A percentile compares a stretch with the other conserved stretches of the same genome.
Evolutionary conservation across 2,888 invertebrate species (phyloP).

Genomic region (Hirtodrosophila cameraria): DNA sequence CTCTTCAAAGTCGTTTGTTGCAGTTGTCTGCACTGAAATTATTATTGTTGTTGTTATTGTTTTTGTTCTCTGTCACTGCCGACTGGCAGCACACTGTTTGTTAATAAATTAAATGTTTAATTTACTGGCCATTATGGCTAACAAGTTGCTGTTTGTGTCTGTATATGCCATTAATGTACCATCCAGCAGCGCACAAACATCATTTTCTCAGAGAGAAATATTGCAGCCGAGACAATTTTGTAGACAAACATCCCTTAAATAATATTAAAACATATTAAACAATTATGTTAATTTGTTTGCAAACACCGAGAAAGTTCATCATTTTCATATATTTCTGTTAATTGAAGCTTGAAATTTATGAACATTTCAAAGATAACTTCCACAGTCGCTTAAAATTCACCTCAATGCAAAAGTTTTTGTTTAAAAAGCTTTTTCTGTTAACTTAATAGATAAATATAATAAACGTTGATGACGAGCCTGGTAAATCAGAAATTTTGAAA

Average conservation of each 20-base stretch:
- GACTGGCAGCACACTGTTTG: slow-evolving; percentile 65
- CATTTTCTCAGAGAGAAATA: slow-evolving; percentile 12
- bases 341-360: background rate
- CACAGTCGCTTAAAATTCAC: no score
- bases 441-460: no score
- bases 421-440: no score
- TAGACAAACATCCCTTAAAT: slow-evolving; percentile 14
- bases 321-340: background rate
- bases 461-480: no score
- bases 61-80: slow-evolving; percentile 26
- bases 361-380: no score
- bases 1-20: slow-evolving; percentile 40
- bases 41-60: slow-evolving; percentile 20
- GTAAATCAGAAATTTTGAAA: no score
- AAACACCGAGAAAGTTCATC: slow-evolving; percentile 7
- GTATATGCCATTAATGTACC: slow-evolving; percentile 31
- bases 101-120: slow-evolving; percentile 78
- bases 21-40: slow-evolving; percentile 38
- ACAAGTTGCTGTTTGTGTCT: slow-evolving; percentile 48
- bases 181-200: background rate
- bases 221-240: background rate
- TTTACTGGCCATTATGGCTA: slow-evolving; percentile 71
- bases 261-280: slow-evolving; percentile 23
- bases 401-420: no score
- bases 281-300: slow-evolving; percentile 14